Base-by-base conservation (phyloP, 2,888 invertebrate genomes). In the Encarsia formosa region DNA sequence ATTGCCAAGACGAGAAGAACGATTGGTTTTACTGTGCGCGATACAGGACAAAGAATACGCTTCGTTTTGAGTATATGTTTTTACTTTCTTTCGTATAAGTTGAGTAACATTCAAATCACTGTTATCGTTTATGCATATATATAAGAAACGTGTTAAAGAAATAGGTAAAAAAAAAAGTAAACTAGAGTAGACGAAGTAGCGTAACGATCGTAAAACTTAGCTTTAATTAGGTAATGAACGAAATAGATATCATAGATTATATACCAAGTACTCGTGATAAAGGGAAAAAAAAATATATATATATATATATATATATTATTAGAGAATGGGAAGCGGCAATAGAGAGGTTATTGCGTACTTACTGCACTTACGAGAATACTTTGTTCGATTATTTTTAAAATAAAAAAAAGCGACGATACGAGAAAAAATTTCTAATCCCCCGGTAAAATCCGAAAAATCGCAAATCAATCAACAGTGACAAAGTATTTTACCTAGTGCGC, bases 211-310 rank as follows among this genome's bases (percentile, higher is more conserved):
- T 52, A 47, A 45, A 43, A 38, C 40, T 54, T n/a, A 40, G 39
- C 38, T 9, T 13, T 40, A 47, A 22, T 31, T 38, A 39, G 39
- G n/a, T n/a, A n/a, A n/a, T n/a, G n/a, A 37, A 45, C 42, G 8
- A 29, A 39, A 49, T 41, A 52, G 37, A 48, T 45, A 46, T 37
- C 42, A 39, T 49, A 57, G 54, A 49, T 54, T 57, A 57, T 53
- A 59, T 54, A 56, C 54, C 52, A 59, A 59, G 29, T 52, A 49
- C 13, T 45, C 48, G 44, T 48, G 44, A 50, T 40, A 45, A 37
- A 54, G 44, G 45, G 38, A 40, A 51, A 34, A 49, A 52, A n/a
- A n/a, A 46, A 41, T 13, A n/a, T n/a, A n/a, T n/a, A n/a, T n/a
- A n/a, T n/a, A n/a, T n/a, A n/a, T n/a, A n/a, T n/a, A n/a, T n/a